Evolutionary conservation across 2,888 invertebrate genomes (phyloP).

Genomic region (Tipula helvola): DNA sequence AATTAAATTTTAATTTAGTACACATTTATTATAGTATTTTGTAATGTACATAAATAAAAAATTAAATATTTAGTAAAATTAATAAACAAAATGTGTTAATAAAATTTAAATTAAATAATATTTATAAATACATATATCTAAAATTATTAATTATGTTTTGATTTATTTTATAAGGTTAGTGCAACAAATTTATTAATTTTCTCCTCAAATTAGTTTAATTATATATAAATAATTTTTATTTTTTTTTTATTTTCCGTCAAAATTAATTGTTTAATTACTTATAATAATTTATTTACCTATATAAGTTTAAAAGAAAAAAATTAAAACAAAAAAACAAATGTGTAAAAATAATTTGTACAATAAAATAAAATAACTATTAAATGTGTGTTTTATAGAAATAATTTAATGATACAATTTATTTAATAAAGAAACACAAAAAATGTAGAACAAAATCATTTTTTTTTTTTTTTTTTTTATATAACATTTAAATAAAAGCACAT

Average conservation of each 20-base stretch:
- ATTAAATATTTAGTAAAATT: not conserved
- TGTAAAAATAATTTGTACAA: not conserved
- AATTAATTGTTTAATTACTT: not conserved
- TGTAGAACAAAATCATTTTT: not conserved
- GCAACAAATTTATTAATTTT: not conserved
- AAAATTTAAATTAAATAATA: not conserved
- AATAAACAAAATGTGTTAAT: not conserved
- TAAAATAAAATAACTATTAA: not conserved
- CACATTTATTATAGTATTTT: not conserved
- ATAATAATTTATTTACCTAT: not conserved
- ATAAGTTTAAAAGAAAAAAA: not conserved
- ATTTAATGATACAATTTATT: not conserved
- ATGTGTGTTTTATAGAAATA: constrained; percentile 4
- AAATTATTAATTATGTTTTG: not conserved
- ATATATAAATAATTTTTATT: not conserved
- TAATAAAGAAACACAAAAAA: not conserved
- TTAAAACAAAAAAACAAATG: not conserved
- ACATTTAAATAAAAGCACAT: not conserved
- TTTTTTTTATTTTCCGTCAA: not conserved
- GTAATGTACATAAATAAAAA: not conserved
- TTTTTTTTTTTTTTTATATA: not conserved
- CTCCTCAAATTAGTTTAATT: not conserved
- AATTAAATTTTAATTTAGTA: not conserved
- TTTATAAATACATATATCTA: not conserved
- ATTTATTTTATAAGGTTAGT: not conserved